These are phyloP conservation scores for Propithecus perrieri DNA, from an alignment of 2,797 vertebrate species.

Conservation along the genomic window DNA sequence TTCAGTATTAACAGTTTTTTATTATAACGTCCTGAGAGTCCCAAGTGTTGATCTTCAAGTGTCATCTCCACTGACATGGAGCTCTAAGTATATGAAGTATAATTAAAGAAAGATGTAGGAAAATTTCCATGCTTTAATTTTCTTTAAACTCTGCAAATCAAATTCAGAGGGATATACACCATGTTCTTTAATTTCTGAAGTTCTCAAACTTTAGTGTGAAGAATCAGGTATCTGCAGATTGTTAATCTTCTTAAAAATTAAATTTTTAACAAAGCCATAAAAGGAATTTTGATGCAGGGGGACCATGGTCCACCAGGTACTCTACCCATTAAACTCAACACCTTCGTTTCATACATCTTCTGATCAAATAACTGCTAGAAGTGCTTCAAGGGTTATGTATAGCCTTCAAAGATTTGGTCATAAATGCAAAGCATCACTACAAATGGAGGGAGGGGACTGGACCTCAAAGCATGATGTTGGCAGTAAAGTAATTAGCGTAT, in stretches of 20 bases:
- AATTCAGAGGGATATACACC: neutral
- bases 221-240: neutral
- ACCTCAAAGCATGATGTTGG: neutral
- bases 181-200: neutral
- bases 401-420: conserved; percentile 7
- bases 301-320: neutral
- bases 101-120: neutral
- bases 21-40: neutral
- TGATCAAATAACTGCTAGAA: neutral
- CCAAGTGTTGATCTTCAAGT: conserved; percentile 15
- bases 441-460: neutral
- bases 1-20: neutral
- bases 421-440: neutral
- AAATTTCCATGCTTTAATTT: neutral
- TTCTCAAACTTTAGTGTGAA: conserved; percentile 17
- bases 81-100: neutral
- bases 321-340: neutral
- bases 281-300: neutral
- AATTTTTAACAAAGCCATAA: neutral
- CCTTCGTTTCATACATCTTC: neutral
- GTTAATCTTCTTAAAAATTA: neutral
- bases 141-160: neutral
- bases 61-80: neutral
- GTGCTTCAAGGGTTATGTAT: neutral
- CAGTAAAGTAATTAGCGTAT: conserved; percentile 27